These are phyloP conservation scores for Ips nitidus DNA, from an alignment of 1,140 invertebrate genomes.

Conservation along the genomic window DNA sequence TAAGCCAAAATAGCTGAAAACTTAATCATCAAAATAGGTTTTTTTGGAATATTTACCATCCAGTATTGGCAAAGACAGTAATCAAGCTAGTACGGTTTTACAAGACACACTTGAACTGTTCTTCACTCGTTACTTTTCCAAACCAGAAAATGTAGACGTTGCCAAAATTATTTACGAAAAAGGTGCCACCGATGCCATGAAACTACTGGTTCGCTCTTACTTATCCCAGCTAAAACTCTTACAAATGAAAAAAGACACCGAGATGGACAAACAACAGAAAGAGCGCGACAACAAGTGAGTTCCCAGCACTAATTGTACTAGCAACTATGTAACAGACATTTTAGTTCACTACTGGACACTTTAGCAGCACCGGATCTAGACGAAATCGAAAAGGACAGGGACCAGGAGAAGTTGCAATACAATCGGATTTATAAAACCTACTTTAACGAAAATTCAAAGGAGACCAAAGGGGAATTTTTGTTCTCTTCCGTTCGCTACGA, in stretches of 20 bases:
- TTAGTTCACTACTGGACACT: too few relatives aligned
- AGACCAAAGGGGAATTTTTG: conserved; percentile 50
- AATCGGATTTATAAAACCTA: conserved; percentile 41
- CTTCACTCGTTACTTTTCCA: conserved; percentile 54
- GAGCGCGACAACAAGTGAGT: conserved; percentile 12
- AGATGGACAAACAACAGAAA: conserved; percentile 1
- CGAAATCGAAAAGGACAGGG: conserved; percentile 41
- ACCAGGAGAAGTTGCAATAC: conserved; percentile 42
- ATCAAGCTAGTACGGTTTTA: conserved; percentile 56
- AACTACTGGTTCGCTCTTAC: conserved; percentile 60
- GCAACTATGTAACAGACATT: too few relatives aligned
- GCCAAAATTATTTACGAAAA: conserved; percentile 52
- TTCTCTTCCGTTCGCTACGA: conserved; percentile 54
- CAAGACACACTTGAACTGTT: conserved; percentile 60
- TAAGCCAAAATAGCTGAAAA: background rate
- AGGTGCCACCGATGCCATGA: conserved; percentile 57
- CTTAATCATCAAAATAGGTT: conserved; percentile 46
- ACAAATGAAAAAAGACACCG: conserved; percentile 40
- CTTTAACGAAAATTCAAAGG: conserved; percentile 43
- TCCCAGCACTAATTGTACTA: background rate
- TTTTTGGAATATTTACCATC: conserved; percentile 63
- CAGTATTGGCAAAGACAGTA: conserved; percentile 58
- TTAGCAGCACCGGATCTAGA: conserved; percentile 23
- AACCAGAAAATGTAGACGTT: conserved; percentile 44
- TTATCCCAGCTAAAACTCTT: conserved; percentile 55